Conservation (phyloP, 2,888 invertebrate genomes). For the Coronaproctus castanopsis region DNA sequence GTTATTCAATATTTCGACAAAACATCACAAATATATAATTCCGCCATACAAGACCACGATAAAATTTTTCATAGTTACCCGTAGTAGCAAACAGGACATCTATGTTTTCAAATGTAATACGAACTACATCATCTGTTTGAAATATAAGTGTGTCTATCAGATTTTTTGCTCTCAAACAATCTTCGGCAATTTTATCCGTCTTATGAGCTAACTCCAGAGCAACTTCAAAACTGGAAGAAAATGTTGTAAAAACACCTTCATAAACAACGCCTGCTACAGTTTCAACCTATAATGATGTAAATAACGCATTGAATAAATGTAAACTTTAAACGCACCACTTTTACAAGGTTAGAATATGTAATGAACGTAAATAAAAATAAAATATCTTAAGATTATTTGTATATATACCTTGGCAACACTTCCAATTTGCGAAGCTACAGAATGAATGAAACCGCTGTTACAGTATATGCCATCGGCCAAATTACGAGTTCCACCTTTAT, state of each 20-base stretch:
- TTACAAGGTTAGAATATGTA: not conserved
- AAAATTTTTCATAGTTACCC: not conserved
- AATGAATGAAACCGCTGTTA: conserved; percentile 78
- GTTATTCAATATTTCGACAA: too few species aligned
- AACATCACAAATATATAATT: not conserved
- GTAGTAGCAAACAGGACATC: not conserved
- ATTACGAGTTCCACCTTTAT: not conserved
- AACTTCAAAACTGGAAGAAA: conserved; percentile 70
- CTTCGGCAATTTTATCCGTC: conserved; percentile 31
- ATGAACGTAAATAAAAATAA: not conserved
- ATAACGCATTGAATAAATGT: not conserved
- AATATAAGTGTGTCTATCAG: conserved; percentile 9
- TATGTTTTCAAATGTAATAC: conserved; percentile 1
- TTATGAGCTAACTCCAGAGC: conserved; percentile 74
- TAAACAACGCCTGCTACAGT: conserved; percentile 64
- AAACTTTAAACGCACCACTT: not conserved
- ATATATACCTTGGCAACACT: conserved; percentile 35
- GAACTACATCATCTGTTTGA: conserved; percentile 9
- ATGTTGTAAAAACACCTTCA: conserved; percentile 78
- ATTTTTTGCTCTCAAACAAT: conserved; percentile 5
- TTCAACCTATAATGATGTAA: conserved; percentile 32
- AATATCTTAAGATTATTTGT: not conserved
- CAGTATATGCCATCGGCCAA: conserved; percentile 66
- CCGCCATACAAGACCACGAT: not conserved
- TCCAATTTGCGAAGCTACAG: conserved; percentile 65